These are phyloP conservation scores for Gadopsis bispinosus DNA, from an alignment of 2,797 vertebrate species.

Conservation along the genomic window DNA sequence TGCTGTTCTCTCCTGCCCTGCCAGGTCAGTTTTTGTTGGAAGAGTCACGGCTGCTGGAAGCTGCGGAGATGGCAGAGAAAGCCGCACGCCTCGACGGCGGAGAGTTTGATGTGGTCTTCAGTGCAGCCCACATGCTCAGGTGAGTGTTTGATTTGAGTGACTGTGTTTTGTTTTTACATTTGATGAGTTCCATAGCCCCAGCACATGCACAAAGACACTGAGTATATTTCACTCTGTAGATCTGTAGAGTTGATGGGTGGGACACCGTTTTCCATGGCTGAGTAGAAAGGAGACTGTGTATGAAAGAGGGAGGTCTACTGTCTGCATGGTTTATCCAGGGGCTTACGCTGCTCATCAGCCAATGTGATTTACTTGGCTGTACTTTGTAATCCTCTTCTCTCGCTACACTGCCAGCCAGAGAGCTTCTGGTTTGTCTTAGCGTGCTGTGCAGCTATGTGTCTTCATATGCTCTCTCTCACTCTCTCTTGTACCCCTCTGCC, in stretches of 20 bases:
- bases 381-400: conserved; percentile 70
- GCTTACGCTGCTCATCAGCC: conserved; percentile 73
- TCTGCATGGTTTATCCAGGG: conserved; percentile 77
- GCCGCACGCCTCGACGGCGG: conserved; percentile 92
- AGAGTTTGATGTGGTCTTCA: conserved; percentile 99
- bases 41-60: conserved; percentile 94
- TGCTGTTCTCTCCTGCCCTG: conserved; percentile 58
- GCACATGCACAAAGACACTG: background rate
- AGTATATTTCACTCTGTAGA: conserved; percentile 22
- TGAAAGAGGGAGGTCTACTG: conserved; percentile 66
- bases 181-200: conserved; percentile 16
- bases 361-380: conserved; percentile 76
- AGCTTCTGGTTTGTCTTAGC: conserved; percentile 65
- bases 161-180: background rate
- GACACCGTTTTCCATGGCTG: conserved; percentile 54
- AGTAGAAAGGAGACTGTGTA: conserved; percentile 45
- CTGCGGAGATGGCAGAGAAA: conserved; percentile 97
- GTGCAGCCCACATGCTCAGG: conserved; percentile 99
- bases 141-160: conserved; percentile 70
- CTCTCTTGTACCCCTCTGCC: conserved; percentile 22
- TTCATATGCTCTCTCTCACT: conserved; percentile 48
- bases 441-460: conserved; percentile 40
- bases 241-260: conserved; percentile 51
- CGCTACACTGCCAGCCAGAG: conserved; percentile 62
- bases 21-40: conserved; percentile 98